These are phyloP conservation scores for Pterobdella sp. DNA, from an alignment of 2,888 invertebrate genomes.

Conservation along the genomic window DNA sequence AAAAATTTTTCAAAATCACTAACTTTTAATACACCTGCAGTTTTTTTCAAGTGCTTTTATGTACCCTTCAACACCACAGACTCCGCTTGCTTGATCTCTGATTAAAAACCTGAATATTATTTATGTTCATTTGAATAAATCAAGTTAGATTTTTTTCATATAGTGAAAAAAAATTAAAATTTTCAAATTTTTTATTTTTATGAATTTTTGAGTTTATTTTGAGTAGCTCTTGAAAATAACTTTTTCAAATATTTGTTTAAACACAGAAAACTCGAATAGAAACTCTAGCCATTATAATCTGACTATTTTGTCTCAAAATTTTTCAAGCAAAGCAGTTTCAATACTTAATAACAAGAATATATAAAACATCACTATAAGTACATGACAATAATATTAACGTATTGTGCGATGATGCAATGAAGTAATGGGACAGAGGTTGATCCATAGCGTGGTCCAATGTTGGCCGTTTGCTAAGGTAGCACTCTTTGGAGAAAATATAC, in stretches of 20 bases:
- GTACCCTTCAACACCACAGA: slow-evolving; percentile 55
- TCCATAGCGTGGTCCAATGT: slow-evolving; percentile 56
- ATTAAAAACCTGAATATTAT: slow-evolving; percentile 50
- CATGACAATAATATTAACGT: slow-evolving; percentile 46
- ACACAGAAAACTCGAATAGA: too few species aligned
- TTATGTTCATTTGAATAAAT: not conserved
- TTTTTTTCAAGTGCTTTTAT: slow-evolving; percentile 54
- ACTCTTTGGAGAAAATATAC: slow-evolving; percentile 52
- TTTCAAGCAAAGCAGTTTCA: too few species aligned
- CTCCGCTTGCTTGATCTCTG: slow-evolving; percentile 57
- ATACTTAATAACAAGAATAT: too few species aligned
- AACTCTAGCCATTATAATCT: too few species aligned
- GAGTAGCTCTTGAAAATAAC: too few species aligned
- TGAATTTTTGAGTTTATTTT: too few species aligned
- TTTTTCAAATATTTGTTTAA: too few species aligned
- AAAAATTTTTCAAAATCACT: slow-evolving; percentile 35
- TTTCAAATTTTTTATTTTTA: too few species aligned
- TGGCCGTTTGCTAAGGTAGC: slow-evolving; percentile 55
- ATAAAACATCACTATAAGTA: too few species aligned
- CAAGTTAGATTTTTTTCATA: too few species aligned
- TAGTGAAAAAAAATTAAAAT: too few species aligned
- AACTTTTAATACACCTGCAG: slow-evolving; percentile 56
- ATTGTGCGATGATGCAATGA: slow-evolving; percentile 55
- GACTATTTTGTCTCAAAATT: too few species aligned
- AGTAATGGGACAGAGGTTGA: slow-evolving; percentile 56